These are phyloP conservation scores for Coregonus sp. DNA, from an alignment of 2,797 vertebrate genomes.

Conservation along the genomic window DNA sequence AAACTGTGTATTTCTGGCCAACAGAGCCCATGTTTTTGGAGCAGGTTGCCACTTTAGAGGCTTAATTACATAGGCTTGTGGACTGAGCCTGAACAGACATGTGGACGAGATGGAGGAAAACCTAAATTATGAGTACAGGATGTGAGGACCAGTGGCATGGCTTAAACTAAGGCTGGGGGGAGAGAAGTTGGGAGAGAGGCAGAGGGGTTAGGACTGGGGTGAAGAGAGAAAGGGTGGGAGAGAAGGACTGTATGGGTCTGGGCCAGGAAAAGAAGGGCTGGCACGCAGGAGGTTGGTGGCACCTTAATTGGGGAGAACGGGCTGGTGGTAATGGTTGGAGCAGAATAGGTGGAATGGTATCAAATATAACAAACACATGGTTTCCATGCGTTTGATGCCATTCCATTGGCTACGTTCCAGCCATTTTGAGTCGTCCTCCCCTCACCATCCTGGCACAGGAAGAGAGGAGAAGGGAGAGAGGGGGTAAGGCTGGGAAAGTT, in stretches of 20 bases:
- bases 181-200: background rate
- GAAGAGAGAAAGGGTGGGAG: background rate
- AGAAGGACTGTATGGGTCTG: background rate
- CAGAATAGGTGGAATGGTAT: no score
- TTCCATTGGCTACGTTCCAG: no score
- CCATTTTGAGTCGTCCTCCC: no score
- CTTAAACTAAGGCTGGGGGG: background rate
- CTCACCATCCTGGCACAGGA: background rate
- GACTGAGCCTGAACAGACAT: conserved; percentile 62
- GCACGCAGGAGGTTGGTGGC: background rate
- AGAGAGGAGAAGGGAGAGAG: background rate
- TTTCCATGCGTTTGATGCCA: no score
- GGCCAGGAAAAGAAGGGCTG: background rate
- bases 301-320: no score
- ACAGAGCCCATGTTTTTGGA: conserved; percentile 48
- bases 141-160: conserved; percentile 38
- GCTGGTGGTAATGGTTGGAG: no score
- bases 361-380: no score
- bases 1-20: conserved; percentile 56
- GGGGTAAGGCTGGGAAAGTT: background rate
- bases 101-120: conserved; percentile 59
- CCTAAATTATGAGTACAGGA: conserved; percentile 55
- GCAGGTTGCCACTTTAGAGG: conserved; percentile 67
- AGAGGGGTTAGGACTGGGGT: background rate
- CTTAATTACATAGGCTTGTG: conserved; percentile 68